Evolutionary conservation across 2,888 invertebrate species (phyloP), one percentile per base, ranked within the genome.

Genomic region (Bellardia bayeri): DNA sequence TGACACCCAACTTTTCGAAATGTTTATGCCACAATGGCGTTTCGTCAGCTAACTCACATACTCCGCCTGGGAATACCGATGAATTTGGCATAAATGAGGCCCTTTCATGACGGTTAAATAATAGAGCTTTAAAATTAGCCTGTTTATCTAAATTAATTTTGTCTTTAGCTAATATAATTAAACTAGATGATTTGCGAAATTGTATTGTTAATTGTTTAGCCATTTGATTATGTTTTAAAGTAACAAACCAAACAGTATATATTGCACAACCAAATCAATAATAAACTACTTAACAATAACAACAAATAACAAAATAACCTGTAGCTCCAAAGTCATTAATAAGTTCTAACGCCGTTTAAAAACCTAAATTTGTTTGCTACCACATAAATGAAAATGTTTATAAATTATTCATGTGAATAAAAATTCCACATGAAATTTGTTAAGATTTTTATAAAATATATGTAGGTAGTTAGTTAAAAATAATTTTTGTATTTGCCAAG

Each of bases 51-150:
- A 94, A 91, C 68, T 95, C 94, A 78, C 95, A 94, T 64, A 95
- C 95, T 81, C 98, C 98, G 23, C 98, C 98, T 51, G 98, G 98
- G 94, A 98, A 98, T 64, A 98, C 98, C 0, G 82, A 64, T 0
- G 85, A 85, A 11, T 88, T 89, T 0, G 89, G 85, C 82, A 84
- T 84, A 75, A 86, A 88, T 9, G 87, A 69, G 13, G 89, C 64
- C 9, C 87, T 85, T 30, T 79, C 81, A 42, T 85, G 81, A 2
- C 89, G 85, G 33, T 87, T 87, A n/a, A 89, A 88, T 1, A 89
- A 63, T 33, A 89, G 61, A 2, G 71, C 79, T 54, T 88, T 87
- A 54, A 79, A 87, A 30, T 87, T 79, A 0, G 64, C 3, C 9
- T 82, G 63, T 14, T 82, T 79, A 23, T 56, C 37, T 6, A 68